Percentiles rank a stretch among this genome's conserved stretches.
phyloP scores from a whole-genome alignment of 2,113 vertebrate genomes.

The Perccottus glenii region DNA sequence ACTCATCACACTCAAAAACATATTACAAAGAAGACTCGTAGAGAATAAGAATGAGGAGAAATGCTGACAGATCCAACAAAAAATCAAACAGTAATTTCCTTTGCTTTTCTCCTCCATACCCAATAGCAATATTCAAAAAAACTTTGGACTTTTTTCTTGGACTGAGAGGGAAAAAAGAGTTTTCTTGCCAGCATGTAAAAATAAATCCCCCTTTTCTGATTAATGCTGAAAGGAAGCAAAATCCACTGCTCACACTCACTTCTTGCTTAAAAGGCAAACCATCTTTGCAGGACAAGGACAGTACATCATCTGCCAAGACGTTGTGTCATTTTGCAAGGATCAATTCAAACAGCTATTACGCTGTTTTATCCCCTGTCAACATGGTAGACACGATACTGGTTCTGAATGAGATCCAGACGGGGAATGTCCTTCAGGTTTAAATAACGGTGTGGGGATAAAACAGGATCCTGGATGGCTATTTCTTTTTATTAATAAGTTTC shows the following conservation, averaged over 20 bases:
- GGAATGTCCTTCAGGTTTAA: constrained; percentile 17
- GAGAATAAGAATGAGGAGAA: constrained; percentile 2
- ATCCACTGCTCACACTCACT: constrained; percentile 52
- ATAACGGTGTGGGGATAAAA: constrained; percentile 8
- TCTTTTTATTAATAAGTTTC: constrained; percentile 13
- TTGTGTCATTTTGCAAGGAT: constrained; percentile 52
- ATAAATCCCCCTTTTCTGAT: constrained; percentile 58
- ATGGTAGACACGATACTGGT: constrained; percentile 20
- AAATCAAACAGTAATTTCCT: constrained; percentile 9
- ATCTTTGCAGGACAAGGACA: constrained; percentile 50
- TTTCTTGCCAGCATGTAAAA: constrained; percentile 45
- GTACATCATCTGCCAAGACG: constrained; percentile 46
- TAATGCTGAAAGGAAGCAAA: constrained; percentile 55
- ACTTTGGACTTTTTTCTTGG: constrained; percentile 9
- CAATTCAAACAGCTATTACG: constrained; percentile 42
- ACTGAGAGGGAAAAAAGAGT: constrained; percentile 16
- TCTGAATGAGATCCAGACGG: not conserved
- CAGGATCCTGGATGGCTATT: constrained; percentile 1
- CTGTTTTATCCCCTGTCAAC: constrained; percentile 50
- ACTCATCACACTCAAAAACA: constrained; percentile 1
- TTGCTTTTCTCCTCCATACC: constrained; percentile 1
- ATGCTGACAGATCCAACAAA: not conserved
- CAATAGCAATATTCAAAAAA: constrained; percentile 21
- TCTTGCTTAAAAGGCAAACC: constrained; percentile 50
- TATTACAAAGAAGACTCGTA: not conserved